A percentile compares a stretch with the other conserved stretches of the same genome.
Conservation (phyloP, 2,888 invertebrate genomes). For the Chromoteleia sp. region DNA sequence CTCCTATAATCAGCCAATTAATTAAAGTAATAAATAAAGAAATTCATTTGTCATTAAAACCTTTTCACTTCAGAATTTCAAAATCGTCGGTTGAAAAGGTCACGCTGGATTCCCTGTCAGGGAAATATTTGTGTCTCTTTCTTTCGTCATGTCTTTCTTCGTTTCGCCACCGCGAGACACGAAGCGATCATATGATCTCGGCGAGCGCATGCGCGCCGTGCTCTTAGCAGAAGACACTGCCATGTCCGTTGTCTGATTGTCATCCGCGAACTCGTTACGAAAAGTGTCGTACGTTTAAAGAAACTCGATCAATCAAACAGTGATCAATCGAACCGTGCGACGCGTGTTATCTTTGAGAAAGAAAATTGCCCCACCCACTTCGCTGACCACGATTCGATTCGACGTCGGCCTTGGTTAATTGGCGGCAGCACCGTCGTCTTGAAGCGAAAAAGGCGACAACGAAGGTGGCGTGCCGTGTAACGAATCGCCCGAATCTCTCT, state of each 20-base stretch:
- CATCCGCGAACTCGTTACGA: neutral
- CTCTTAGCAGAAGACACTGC: constrained; percentile 13
- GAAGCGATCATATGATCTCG: constrained; percentile 4
- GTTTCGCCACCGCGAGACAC: neutral
- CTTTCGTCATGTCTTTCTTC: no score
- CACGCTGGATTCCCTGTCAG: no score
- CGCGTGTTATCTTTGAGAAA: neutral
- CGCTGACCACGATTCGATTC: neutral
- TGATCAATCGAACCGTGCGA: neutral
- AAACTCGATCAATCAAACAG: no score
- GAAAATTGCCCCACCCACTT: neutral
- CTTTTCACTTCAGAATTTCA: no score
- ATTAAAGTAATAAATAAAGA: no score
- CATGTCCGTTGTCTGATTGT: constrained; percentile 1
- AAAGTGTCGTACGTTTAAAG: neutral
- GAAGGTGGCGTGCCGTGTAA: constrained; percentile 1
- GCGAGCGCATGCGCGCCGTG: constrained; percentile 6
- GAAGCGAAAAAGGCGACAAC: neutral
- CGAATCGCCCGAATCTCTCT: no score
- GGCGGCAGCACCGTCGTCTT: constrained; percentile 29
- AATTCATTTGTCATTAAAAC: no score
- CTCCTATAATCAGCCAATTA: no score
- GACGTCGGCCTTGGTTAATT: constrained; percentile 23
- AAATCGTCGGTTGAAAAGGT: no score
- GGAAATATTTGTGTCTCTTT: no score